A percentile compares a stretch with the other conserved stretches of the same genome.
Evolutionary conservation across 2,888 invertebrate species (phyloP).

Genomic region (Cerastis leucographa): DNA sequence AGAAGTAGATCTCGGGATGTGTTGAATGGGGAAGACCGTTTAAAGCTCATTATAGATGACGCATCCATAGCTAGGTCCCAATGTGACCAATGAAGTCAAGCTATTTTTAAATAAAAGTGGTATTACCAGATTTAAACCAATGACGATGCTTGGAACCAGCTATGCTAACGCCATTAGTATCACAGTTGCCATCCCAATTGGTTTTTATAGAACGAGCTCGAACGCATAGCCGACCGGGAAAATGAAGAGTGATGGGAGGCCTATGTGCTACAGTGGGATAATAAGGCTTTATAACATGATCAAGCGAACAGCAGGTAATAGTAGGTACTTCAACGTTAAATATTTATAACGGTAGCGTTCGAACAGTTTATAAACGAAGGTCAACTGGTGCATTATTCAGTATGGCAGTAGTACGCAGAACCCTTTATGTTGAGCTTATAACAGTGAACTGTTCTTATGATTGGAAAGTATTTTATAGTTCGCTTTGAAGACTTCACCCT

Average conservation of each 20-base stretch:
- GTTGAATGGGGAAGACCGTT: neutral
- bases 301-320: neutral
- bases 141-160: neutral
- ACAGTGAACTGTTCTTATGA: neutral
- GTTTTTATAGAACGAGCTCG: neutral
- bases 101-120: neutral
- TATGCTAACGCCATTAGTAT: neutral
- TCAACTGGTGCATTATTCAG: slow-evolving; percentile 45
- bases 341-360: slow-evolving; percentile 33
- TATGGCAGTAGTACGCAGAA: slow-evolving; percentile 12
- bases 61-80: neutral
- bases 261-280: neutral
- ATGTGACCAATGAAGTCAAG: neutral
- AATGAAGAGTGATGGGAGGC: neutral
- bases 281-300: neutral
- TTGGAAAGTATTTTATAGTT: neutral
- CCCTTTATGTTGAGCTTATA: neutral
- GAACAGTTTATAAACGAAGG: slow-evolving; percentile 35
- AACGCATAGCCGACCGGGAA: neutral
- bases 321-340: slow-evolving; percentile 24
- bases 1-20: neutral
- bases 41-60: neutral
- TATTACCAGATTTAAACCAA: neutral
- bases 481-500: neutral
- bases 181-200: neutral